Base-by-base conservation (phyloP, 2,113 vertebrate species). In the Apodemus speciosus region DNA sequence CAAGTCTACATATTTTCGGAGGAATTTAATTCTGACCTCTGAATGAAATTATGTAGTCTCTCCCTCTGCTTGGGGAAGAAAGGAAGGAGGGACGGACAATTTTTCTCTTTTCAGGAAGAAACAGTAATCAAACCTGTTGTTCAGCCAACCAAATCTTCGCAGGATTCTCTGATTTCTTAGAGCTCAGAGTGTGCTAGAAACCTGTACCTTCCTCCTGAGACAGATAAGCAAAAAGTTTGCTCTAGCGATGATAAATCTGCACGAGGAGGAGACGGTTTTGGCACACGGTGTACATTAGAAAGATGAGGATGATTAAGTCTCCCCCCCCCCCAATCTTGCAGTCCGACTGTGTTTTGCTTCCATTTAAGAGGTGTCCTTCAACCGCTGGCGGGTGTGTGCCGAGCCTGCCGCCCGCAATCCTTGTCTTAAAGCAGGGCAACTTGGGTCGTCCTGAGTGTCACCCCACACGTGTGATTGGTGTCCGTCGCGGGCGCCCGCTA, bases 401-500 rank as follows among this genome's bases (percentile, higher is more conserved):
- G 8, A 75, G 81, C 62, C 75, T 73, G 89, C 56, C 75, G 80
- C 89, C 79, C 6, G 46, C 64, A 68, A 81, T 77, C 35, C 91
- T 88, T 96, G 97, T 97, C 97, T 96, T 79, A 32, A 96, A 97
- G 96, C 97, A 97, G 97, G 96, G 97, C 97, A 92, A 93, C 92
- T 94, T 93, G 88, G 91, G 94, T 85, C 97, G 95, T 95, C 97
- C 97, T 96, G 96, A 90, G 95, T 98, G 97, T 98, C 97, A 96
- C 97, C 97, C 96, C 97, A 94, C 98, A 98, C 97, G 97, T 96
- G 98, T 96, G 98, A 97, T 97, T 96, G 93, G 85, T 83, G 97
- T 97, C 94, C 94, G 96, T 96, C 95, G 96, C 87, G 96, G 97
- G 98, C 92, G 96, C 91, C 95, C 97, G 92, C 93, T 94, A 96